Base-by-base conservation (phyloP, 2,888 invertebrate species). In the Gryllus longicercus region DNA sequence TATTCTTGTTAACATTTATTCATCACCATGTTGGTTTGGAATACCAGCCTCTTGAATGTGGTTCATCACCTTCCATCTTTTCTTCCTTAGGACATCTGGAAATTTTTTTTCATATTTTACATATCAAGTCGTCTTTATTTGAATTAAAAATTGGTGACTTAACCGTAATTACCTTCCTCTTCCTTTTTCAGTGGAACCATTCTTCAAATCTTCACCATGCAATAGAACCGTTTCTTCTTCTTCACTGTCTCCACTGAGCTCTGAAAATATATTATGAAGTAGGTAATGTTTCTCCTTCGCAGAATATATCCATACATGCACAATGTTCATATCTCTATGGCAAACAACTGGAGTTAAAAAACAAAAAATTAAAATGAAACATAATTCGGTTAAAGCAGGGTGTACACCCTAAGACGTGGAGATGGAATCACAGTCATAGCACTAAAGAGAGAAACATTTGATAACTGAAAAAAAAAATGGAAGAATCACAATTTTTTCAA, bases 181-280 rank as follows among this genome's bases (percentile, higher is more conserved):
- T 63, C n/a, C 16, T 63, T n/a, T n/a, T 63, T 63, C 63, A 63
- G 63, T 63, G 63, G 63, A 63, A 63, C 63, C 63, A 1, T 63
- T 63, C n/a, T 63, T 63, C 63, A 63, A 63, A 63, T 63, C 63
- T 63, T 63, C 63, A 14, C 63, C 84, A 63, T 84, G 83, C 51
- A 88, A 81, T 79, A 84, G 84, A 79, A 84, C 84, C 3, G 86
- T 86, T 63, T 84, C 84, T 84, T 88, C 88, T 83, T 89, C 88
- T 84, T 88, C 88, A 79, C 88, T 88, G 81, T 87, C 87, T 38
- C 85, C 88, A 84, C 86, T 87, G 80, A 88, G 83, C 82, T 86
- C 88, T 88, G 85, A 82, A 86, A 86, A 83, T 74, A 79, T 8
- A 38, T 38, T 0, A 38, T 38, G 38, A 38, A 38, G 38, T 38